Base-by-base conservation (phyloP, 2,797 vertebrate genomes). In the Eulemur mongoz region DNA sequence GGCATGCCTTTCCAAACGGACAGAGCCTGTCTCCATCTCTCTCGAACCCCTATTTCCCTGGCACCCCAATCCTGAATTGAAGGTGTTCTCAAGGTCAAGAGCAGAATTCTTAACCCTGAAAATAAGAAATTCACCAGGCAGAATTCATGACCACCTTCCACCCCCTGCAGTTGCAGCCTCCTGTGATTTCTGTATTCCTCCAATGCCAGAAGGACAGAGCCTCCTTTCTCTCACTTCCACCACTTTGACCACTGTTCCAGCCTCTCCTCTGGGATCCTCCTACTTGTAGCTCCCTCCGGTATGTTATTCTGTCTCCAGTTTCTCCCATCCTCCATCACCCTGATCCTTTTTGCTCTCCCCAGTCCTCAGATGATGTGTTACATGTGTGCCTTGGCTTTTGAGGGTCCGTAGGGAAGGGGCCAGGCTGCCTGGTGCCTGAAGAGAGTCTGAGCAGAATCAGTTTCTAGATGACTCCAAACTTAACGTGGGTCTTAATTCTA, bases 41-140 rank as follows among this genome's bases (percentile, higher is more conserved):
- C 73, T 89, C 2, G 0, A 76, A 73, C 15, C 57, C 32, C 5
- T 18, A 7, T 61, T 89, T 87, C 50, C 32, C 52, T 59, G 69
- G 50, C 25, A 91, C 57, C 18, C 61, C 20, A 30, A 70, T 25
- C 82, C 52, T 40, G 22, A 76, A 61, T 11, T 50, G 27, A 82
- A 89, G 32, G 35, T 88, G 20, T 88, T 93, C 38, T 96, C 67
- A 90, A 94, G 80, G 84, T 78, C 50, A 54, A 86, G 22, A 69
- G 27, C 6, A 45, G 61, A 87, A 59, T 89, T 85, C 45, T 78
- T 65, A 87, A 65, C 25, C 54, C 12, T 22, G 75, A 73, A 81
- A 76, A 75, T 4, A 14, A 8, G 45, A 73, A 50, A 54, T 8
- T 43, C 52, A 52, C 12, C 30, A 65, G 32, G 48, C 54, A 38